Conservation (phyloP, 2,888 invertebrate genomes). For the Byasa hedistus region DNA sequence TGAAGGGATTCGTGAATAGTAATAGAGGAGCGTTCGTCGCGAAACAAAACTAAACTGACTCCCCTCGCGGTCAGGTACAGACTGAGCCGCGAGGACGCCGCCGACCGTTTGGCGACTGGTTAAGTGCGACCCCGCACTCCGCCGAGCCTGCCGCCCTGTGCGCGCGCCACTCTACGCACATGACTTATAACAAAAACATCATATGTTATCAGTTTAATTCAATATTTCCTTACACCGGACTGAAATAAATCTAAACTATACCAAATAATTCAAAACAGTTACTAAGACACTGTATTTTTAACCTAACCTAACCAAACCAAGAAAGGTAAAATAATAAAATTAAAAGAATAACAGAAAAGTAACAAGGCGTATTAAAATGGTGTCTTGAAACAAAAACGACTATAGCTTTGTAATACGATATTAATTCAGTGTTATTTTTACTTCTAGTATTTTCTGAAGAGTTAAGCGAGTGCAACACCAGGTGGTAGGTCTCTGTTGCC, state of each 20-base stretch:
- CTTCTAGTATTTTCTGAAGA: too few relatives aligned
- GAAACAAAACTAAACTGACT: constrained; percentile 48
- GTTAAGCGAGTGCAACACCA: too few relatives aligned
- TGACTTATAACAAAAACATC: constrained; percentile 41
- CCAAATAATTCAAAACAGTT: too few relatives aligned
- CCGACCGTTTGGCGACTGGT: constrained; percentile 41
- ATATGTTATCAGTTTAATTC: constrained; percentile 28
- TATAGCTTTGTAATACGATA: too few relatives aligned
- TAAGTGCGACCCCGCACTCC: constrained; percentile 59
- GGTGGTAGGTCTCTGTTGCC: too few relatives aligned
- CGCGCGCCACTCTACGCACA: constrained; percentile 67
- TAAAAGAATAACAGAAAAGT: too few relatives aligned
- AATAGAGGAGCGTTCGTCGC: constrained; percentile 55
- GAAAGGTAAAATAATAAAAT: too few relatives aligned
- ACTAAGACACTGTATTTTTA: too few relatives aligned
- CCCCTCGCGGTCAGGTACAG: constrained; percentile 58
- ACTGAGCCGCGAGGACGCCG: constrained; percentile 71
- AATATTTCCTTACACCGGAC: constrained; percentile 15
- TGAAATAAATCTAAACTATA: constrained; percentile 3
- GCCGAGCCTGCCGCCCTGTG: constrained; percentile 51
- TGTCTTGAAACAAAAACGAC: too few relatives aligned
- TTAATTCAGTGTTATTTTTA: too few relatives aligned
- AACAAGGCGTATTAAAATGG: too few relatives aligned
- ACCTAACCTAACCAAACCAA: too few relatives aligned
- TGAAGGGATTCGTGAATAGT: constrained; percentile 55